phyloP scores from a whole-genome alignment of 2,113 vertebrate genomes.

The Vanacampus margaritifer region DNA sequence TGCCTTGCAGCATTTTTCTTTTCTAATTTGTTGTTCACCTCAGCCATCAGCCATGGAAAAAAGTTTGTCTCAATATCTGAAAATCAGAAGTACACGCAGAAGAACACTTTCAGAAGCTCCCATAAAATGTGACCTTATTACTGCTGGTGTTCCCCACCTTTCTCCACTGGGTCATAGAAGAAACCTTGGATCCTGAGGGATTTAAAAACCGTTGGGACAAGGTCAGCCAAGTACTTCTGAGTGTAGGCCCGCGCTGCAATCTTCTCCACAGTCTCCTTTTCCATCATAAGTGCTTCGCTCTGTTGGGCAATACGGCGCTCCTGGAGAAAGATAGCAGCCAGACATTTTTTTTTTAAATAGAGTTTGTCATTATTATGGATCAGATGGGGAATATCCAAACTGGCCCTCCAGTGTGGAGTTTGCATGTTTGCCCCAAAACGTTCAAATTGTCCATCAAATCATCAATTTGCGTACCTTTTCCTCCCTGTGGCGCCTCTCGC shows the following conservation, averaged over 20 bases:
- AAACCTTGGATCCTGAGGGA: slow-evolving; percentile 80
- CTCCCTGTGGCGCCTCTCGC: slow-evolving; percentile 77
- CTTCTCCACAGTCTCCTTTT: slow-evolving; percentile 80
- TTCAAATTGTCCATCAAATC: too few relatives aligned
- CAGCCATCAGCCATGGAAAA: slow-evolving; percentile 83
- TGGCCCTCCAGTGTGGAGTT: too few relatives aligned
- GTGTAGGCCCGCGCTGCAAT: slow-evolving; percentile 81
- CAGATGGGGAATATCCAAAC: background rate
- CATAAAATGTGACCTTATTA: background rate
- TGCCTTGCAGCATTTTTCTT: slow-evolving; percentile 71
- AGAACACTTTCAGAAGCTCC: background rate
- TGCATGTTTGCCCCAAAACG: too few relatives aligned
- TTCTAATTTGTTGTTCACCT: slow-evolving; percentile 75
- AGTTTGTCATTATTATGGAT: background rate
- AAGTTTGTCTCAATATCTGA: slow-evolving; percentile 87
- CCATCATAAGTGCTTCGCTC: slow-evolving; percentile 68
- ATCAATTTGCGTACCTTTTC: slow-evolving; percentile 72
- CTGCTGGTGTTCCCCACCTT: slow-evolving; percentile 56
- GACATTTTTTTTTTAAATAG: background rate
- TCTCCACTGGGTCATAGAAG: slow-evolving; percentile 87
- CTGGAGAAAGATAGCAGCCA: slow-evolving; percentile 54
- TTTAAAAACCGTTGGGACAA: slow-evolving; percentile 80
- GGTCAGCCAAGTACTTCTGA: slow-evolving; percentile 80
- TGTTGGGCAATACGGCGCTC: slow-evolving; percentile 79
- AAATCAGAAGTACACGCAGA: slow-evolving; percentile 39